These are phyloP conservation scores for Ectemnius lituratus DNA, from an alignment of 2,888 invertebrate species.

Conservation along the genomic window DNA sequence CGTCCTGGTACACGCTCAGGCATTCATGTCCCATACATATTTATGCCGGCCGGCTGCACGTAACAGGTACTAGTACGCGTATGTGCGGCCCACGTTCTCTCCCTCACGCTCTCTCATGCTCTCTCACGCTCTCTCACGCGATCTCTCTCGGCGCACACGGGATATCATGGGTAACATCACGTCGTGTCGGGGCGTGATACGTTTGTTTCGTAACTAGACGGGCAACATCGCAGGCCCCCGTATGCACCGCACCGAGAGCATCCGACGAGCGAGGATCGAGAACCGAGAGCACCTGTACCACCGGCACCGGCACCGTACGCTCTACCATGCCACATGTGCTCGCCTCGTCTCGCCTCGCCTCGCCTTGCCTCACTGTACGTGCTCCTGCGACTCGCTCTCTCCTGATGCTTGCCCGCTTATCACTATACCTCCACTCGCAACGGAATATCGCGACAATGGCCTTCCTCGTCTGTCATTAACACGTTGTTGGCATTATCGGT, in stretches of 20 bases:
- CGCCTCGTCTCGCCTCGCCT: too few relatives aligned
- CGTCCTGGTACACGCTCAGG: conserved; percentile 68
- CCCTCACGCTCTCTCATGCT: too few relatives aligned
- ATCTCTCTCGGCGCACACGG: conserved; percentile 27
- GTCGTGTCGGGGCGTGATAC: conserved; percentile 70
- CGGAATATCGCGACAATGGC: conserved; percentile 24
- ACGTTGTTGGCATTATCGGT: conserved; percentile 8
- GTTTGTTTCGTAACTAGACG: conserved; percentile 74
- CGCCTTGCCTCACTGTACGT: background rate
- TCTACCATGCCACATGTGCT: conserved; percentile 24
- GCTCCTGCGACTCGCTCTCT: conserved; percentile 14
- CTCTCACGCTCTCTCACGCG: too few relatives aligned
- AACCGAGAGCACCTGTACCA: conserved; percentile 19
- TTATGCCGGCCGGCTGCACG: conserved; percentile 68
- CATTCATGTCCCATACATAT: conserved; percentile 77
- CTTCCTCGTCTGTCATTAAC: conserved; percentile 34
- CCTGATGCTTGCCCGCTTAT: conserved; percentile 42
- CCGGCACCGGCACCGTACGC: too few relatives aligned
- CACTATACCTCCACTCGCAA: conserved; percentile 16
- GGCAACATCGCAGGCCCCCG: conserved; percentile 59
- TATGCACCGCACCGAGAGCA: too few relatives aligned
- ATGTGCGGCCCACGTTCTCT: conserved; percentile 6
- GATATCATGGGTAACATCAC: conserved; percentile 68
- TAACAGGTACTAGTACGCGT: conserved; percentile 58
- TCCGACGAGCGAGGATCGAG: too few relatives aligned